These are phyloP conservation scores for Dione juno DNA, from an alignment of 2,888 invertebrate species.

Conservation along the genomic window DNA sequence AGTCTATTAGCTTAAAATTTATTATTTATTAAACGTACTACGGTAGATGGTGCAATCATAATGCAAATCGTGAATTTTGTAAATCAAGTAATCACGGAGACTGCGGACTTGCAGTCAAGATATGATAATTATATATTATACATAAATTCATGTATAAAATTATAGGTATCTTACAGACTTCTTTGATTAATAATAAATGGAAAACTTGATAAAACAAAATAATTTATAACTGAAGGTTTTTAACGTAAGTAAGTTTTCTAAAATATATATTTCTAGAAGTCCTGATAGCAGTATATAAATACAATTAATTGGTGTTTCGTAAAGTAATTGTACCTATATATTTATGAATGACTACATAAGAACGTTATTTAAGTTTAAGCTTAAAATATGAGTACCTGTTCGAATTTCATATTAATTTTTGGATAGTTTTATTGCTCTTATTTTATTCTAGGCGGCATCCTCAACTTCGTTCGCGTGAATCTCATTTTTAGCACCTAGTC, in stretches of 20 bases:
- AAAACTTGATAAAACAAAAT: background rate
- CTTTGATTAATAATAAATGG: background rate
- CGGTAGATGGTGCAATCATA: slow-evolving; percentile 10
- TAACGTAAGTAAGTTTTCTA: too few species aligned
- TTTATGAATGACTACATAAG: too few species aligned
- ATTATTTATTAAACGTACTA: slow-evolving; percentile 10
- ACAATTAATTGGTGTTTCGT: background rate
- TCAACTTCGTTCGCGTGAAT: too few species aligned
- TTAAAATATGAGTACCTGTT: background rate
- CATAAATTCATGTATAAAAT: background rate
- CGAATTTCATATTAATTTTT: background rate
- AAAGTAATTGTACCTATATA: background rate
- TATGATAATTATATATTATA: slow-evolving; percentile 9
- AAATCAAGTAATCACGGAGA: slow-evolving; percentile 20
- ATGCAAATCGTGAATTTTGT: slow-evolving; percentile 17
- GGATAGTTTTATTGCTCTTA: background rate
- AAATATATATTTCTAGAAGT: background rate
- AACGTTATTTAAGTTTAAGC: background rate
- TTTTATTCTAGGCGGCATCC: background rate
- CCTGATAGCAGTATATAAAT: too few species aligned
- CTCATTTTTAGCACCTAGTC: too few species aligned
- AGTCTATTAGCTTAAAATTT: slow-evolving; percentile 13
- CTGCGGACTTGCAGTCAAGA: background rate
- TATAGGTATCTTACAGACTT: background rate
- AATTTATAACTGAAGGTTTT: background rate